Percentiles rank a stretch among this genome's conserved stretches.
These are phyloP conservation scores for Cervus canadensis DNA, from an alignment of 2,113 vertebrate species.

Conservation along the genomic window DNA sequence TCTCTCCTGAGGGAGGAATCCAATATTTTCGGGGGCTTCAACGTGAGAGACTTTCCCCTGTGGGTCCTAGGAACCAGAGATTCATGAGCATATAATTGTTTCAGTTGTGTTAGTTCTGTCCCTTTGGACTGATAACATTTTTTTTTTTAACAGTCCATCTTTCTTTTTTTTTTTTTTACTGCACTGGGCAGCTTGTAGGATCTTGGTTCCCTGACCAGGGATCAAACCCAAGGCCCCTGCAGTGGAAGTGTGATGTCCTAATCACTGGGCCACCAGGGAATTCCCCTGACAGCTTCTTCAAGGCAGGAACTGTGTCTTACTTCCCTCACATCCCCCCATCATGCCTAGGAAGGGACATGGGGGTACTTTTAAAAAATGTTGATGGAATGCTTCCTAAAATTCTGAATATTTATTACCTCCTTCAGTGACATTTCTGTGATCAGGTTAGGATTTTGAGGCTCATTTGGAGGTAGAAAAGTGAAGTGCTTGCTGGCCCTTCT, in stretches of 20 bases:
- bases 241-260: not conserved
- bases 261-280: not conserved
- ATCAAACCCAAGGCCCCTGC: not conserved
- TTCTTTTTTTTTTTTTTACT: not conserved
- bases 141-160: not conserved
- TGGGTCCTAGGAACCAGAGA: not conserved
- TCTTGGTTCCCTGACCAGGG: not conserved
- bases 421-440: not conserved
- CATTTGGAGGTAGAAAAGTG: not conserved
- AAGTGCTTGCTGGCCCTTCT: not conserved
- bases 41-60: not conserved
- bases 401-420: not conserved
- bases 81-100: not conserved
- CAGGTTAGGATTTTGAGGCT: not conserved
- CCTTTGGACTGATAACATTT: not conserved
- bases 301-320: not conserved
- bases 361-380: not conserved
- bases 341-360: not conserved
- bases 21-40: not conserved
- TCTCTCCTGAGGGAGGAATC: not conserved
- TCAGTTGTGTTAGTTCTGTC: not conserved
- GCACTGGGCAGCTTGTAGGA: not conserved
- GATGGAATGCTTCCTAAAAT: not conserved
- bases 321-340: not conserved
- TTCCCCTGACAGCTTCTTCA: not conserved